Percentiles rank a stretch among this genome's conserved stretches.
These are phyloP conservation scores for Trimorus sp. DNA, from an alignment of 2,888 invertebrate species.

Conservation along the genomic window DNA sequence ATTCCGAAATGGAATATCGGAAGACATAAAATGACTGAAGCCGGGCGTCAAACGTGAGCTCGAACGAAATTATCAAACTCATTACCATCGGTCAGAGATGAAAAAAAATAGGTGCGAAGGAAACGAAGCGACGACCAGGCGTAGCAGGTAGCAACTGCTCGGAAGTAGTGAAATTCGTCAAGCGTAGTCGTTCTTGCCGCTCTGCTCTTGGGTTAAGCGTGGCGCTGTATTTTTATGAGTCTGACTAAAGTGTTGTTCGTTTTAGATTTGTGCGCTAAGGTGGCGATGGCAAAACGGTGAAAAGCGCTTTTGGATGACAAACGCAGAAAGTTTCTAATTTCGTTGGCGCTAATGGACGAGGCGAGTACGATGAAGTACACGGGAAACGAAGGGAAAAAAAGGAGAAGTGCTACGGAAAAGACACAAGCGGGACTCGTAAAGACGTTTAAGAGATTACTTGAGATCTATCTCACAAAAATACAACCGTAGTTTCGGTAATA, in stretches of 20 bases:
- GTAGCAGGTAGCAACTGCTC: slow-evolving; percentile 43
- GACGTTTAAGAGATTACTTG: slow-evolving; percentile 49
- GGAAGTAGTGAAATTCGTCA: slow-evolving; percentile 63
- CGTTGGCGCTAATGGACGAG: slow-evolving; percentile 69
- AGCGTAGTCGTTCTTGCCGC: slow-evolving; percentile 58
- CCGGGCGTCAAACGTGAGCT: slow-evolving; percentile 45
- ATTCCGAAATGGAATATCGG: too few relatives aligned
- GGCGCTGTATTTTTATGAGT: slow-evolving; percentile 59
- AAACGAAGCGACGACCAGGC: slow-evolving; percentile 20
- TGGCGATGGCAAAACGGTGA: slow-evolving; percentile 56
- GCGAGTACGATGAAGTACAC: slow-evolving; percentile 51
- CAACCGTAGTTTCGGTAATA: slow-evolving; percentile 32
- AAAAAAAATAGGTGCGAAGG: slow-evolving; percentile 45
- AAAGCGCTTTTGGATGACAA: slow-evolving; percentile 70
- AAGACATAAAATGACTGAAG: slow-evolving; percentile 48
- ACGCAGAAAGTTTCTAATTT: slow-evolving; percentile 76
- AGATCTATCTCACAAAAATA: slow-evolving; percentile 32
- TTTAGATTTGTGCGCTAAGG: slow-evolving; percentile 49
- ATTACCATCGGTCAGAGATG: slow-evolving; percentile 37
- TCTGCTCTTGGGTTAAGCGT: slow-evolving; percentile 47
- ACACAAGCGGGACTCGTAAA: slow-evolving; percentile 35
- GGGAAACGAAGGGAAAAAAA: slow-evolving; percentile 32
- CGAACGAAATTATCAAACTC: slow-evolving; percentile 14
- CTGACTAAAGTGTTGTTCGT: slow-evolving; percentile 54
- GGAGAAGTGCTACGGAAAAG: slow-evolving; percentile 13